phyloP scores from a whole-genome alignment of 1,140 invertebrate species.

The Samia ricini region DNA sequence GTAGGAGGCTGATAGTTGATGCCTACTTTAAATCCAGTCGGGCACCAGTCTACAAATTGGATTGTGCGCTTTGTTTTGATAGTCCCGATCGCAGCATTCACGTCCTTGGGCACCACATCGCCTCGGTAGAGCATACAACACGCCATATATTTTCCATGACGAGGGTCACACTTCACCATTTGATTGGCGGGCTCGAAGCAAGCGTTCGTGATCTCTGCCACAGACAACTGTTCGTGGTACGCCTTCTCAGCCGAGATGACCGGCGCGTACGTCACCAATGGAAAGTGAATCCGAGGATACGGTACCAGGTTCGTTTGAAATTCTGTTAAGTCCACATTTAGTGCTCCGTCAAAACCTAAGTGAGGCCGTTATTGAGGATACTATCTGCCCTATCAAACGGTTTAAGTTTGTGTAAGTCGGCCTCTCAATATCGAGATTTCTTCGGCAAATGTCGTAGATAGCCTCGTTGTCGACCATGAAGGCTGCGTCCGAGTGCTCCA shows the following conservation, averaged over 20 bases:
- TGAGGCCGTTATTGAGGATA: constrained; percentile 89
- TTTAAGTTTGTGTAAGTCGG: constrained; percentile 90
- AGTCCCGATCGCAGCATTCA: constrained; percentile 90
- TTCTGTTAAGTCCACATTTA: constrained; percentile 93
- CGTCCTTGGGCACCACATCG: constrained; percentile 88
- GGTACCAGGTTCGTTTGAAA: constrained; percentile 93
- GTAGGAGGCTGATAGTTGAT: constrained; percentile 90
- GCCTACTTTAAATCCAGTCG: constrained; percentile 89
- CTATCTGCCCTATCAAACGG: constrained; percentile 90
- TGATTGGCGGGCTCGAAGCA: constrained; percentile 93
- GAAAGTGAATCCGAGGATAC: constrained; percentile 90
- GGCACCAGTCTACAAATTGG: constrained; percentile 95
- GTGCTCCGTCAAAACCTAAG: constrained; percentile 80
- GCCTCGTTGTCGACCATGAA: constrained; percentile 92
- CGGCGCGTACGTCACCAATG: constrained; percentile 91
- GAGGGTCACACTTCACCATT: constrained; percentile 94
- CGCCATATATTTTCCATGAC: constrained; percentile 94
- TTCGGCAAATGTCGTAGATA: constrained; percentile 93
- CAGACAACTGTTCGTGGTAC: constrained; percentile 88
- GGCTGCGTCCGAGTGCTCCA: constrained; percentile 92
- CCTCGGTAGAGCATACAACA: constrained; percentile 88
- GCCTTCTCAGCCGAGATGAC: constrained; percentile 91
- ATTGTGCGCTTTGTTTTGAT: constrained; percentile 91
- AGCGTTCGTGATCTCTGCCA: constrained; percentile 92
- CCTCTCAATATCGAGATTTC: constrained; percentile 92